Evolutionary conservation across 2,888 invertebrate genomes (phyloP), one percentile per base, ranked within the genome.

Genomic region (Polyploca ridens): DNA sequence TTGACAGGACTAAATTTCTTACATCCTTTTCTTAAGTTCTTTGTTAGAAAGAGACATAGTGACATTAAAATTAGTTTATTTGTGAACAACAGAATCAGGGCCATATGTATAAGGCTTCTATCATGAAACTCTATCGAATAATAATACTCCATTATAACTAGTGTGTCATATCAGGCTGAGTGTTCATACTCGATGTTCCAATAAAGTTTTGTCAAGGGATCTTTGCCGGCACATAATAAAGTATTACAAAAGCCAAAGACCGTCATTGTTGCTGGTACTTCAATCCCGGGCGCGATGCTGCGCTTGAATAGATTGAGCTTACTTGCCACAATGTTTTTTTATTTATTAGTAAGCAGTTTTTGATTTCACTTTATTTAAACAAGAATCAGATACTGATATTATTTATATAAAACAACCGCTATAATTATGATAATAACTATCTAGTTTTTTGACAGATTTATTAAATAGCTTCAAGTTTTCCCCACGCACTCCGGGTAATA

Each of bases 161-260:
- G 87, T 89, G 86, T 82, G 82, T 87, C 88, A 90, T 91, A 91
- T 90, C 87, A 84, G 84, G 81, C 76, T 74, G 85, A 90, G 89
- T 90, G 86, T 88, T 89, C 87, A 89, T 89, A 91, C 87, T 91
- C 87, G 87, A 91, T 93, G 90, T 89, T 90, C 90, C 91, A 93
- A 93, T 93, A 93, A 93, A 92, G 92, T 94, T 93, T 93, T 93
- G 92, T 91, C 92, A 90, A 86, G 90, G 91, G 92, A 93, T 93
- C 90, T 92, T 90, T 87, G 89, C 90, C 86, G 88, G 88, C 93
- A 93, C 93, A 92, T 93, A 93, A 94, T 94, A 93, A 93, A 93
- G 93, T 93, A 93, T 93, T 92, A 93, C 93, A 93, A 93, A 92
- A 93, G 93, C 91, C 93, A 93, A 91, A 93, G 93, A 93, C 91